These are phyloP conservation scores for Jaculus jaculus DNA, from an alignment of 2,113 vertebrate genomes.

Conservation along the genomic window DNA sequence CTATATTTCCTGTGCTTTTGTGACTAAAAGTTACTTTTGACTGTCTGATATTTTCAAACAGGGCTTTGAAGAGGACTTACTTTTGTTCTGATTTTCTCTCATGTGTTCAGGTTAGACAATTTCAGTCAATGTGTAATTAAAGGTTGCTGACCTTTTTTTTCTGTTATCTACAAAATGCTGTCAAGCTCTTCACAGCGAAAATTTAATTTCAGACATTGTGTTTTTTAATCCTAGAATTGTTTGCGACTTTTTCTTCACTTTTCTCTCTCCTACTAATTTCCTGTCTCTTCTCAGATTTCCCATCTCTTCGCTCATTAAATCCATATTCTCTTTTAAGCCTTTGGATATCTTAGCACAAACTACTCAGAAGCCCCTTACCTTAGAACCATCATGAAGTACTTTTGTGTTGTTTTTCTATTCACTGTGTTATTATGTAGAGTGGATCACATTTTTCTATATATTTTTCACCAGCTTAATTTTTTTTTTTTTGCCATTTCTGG, in stretches of 20 bases:
- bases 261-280: background rate
- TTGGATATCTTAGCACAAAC: background rate
- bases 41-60: background rate
- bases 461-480: background rate
- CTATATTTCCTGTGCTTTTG: background rate
- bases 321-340: conserved; percentile 14
- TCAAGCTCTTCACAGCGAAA: conserved; percentile 5
- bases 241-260: background rate
- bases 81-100: background rate
- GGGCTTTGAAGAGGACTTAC: background rate
- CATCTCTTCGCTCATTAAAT: background rate
- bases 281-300: background rate
- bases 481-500: background rate
- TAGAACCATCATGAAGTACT: background rate
- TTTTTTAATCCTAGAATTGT: conserved; percentile 11
- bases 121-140: background rate
- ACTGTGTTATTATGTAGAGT: background rate
- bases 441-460: background rate
- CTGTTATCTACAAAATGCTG: background rate
- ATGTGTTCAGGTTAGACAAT: background rate
- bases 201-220: background rate
- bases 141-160: background rate
- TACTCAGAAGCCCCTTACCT: background rate
- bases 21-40: background rate
- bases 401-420: background rate